Conservation (phyloP, 2,113 vertebrate genomes). For the Sceloporus tristichus region DNA sequence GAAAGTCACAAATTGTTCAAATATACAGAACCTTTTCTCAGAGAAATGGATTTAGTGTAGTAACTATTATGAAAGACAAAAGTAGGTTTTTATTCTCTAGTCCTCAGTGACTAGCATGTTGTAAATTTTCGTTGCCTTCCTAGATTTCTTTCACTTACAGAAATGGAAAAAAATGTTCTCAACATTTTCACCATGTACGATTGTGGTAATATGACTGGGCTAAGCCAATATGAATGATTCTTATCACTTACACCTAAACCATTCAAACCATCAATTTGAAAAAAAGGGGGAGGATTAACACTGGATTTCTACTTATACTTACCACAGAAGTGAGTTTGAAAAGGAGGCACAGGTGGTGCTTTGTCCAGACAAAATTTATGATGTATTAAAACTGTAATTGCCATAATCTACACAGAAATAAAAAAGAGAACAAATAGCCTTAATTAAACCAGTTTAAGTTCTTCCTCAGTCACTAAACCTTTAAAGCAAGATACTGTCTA, state of each 20-base stretch:
- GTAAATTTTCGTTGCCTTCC: neutral
- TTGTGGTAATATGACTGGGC: neutral
- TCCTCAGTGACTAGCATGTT: neutral
- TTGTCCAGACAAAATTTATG: constrained; percentile 90
- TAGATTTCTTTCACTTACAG: neutral
- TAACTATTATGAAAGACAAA: neutral
- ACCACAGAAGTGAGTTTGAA: constrained; percentile 95
- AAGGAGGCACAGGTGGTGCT: constrained; percentile 90
- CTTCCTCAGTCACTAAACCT: neutral
- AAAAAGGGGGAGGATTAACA: neutral
- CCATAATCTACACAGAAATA: constrained; percentile 84
- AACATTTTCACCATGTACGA: neutral
- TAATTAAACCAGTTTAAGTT: constrained; percentile 15
- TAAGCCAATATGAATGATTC: neutral
- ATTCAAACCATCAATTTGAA: neutral
- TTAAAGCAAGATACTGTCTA: neutral
- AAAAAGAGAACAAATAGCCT: constrained; percentile 3
- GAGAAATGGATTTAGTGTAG: neutral
- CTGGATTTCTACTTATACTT: constrained; percentile 59
- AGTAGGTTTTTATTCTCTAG: neutral
- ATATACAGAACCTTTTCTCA: neutral
- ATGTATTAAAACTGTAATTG: constrained; percentile 90
- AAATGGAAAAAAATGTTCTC: neutral
- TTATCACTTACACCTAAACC: neutral
- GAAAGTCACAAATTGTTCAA: neutral